phyloP scores from a whole-genome alignment of 1,140 invertebrate genomes.

The Tetramorium parvispinum region DNA sequence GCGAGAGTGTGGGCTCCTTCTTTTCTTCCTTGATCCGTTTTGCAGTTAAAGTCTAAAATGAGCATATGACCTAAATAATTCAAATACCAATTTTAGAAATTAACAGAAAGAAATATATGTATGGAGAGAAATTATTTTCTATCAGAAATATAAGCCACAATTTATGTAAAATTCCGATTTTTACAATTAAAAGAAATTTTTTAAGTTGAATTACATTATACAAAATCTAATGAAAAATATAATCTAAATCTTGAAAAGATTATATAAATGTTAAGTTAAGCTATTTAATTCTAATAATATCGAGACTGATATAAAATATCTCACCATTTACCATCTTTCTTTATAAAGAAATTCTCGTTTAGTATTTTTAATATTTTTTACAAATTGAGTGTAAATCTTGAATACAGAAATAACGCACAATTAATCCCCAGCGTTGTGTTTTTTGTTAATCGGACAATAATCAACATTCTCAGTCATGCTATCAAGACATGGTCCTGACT shows the following conservation, averaged over 20 bases:
- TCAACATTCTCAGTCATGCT: background rate
- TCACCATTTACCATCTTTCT: background rate
- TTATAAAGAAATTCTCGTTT: background rate
- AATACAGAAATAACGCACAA: background rate
- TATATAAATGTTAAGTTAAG: background rate
- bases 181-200: background rate
- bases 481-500: background rate
- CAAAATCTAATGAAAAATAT: background rate
- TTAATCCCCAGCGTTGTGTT: background rate
- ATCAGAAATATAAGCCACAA: background rate
- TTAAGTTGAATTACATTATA: background rate
- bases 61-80: background rate
- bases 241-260: conserved; percentile 15
- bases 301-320: background rate
- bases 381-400: background rate
- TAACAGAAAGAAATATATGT: background rate
- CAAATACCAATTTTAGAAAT: background rate
- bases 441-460: conserved; percentile 12
- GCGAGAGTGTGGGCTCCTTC: conserved; percentile 2
- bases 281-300: background rate
- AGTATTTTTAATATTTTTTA: background rate
- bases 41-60: background rate
- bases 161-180: background rate
- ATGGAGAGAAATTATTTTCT: background rate
- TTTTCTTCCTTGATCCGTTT: conserved; percentile 7